phyloP scores from a whole-genome alignment of 2,888 invertebrate species.

The Tinea trinotella region DNA sequence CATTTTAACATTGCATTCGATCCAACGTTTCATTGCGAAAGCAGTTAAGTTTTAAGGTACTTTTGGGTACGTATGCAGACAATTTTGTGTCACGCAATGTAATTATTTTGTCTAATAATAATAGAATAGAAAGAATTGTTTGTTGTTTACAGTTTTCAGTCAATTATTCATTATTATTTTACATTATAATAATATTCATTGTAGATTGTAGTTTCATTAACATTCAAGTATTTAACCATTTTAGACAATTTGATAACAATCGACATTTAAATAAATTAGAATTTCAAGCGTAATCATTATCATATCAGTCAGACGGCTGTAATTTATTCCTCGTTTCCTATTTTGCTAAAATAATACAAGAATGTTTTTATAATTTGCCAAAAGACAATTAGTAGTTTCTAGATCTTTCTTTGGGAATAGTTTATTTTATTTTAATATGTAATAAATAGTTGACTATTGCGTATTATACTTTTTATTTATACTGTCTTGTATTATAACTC shows the following conservation, averaged over 20 bases:
- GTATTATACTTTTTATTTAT: too few species aligned
- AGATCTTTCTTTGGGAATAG: too few species aligned
- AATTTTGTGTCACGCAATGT: slow-evolving; percentile 10
- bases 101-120: too few species aligned
- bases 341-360: neutral
- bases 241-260: too few species aligned
- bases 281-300: neutral
- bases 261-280: neutral
- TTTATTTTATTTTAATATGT: too few species aligned
- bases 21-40: slow-evolving; percentile 1
- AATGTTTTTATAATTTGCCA: neutral
- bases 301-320: neutral
- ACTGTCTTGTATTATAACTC: too few species aligned
- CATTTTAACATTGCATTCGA: neutral
- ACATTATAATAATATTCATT: neutral
- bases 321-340: neutral
- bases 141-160: too few species aligned
- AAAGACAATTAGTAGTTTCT: too few species aligned
- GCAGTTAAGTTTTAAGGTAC: slow-evolving; percentile 12
- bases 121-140: neutral
- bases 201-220: neutral
- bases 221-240: neutral
- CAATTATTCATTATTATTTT: neutral
- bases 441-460: too few species aligned
- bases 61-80: slow-evolving; percentile 13